Conservation (phyloP, 2,888 invertebrate species). For the Caenorhabditis sp. region DNA sequence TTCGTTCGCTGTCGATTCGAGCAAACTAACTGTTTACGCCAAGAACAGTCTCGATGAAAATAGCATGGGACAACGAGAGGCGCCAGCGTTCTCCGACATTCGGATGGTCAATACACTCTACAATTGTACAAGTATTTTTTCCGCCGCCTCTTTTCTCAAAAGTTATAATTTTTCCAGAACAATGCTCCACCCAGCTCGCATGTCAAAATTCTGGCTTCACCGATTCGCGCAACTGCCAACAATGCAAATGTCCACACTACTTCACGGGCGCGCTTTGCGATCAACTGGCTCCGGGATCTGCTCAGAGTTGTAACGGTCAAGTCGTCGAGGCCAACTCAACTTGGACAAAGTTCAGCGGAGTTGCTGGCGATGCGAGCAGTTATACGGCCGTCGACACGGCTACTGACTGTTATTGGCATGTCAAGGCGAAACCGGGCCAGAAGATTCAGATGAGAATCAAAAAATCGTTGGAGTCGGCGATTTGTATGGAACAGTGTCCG, state of each 20-base stretch:
- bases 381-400: slow-evolving; percentile 24
- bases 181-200: slow-evolving; percentile 14
- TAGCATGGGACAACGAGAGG: slow-evolving; percentile 44
- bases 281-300: slow-evolving; percentile 16
- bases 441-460: slow-evolving; percentile 18
- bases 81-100: slow-evolving; percentile 48
- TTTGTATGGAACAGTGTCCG: slow-evolving; percentile 38
- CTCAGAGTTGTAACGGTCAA: slow-evolving; percentile 29
- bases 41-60: slow-evolving; percentile 35
- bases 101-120: slow-evolving; percentile 40
- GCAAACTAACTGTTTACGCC: slow-evolving; percentile 35
- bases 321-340: slow-evolving; percentile 20
- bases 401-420: slow-evolving; percentile 39
- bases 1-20: slow-evolving; percentile 38
- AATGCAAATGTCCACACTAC: slow-evolving; percentile 40
- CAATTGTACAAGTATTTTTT: slow-evolving; percentile 33
- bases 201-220: slow-evolving; percentile 36
- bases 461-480: slow-evolving; percentile 13
- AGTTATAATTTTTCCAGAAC: slow-evolving; percentile 6
- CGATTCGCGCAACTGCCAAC: slow-evolving; percentile 27
- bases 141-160: not conserved
- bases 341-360: slow-evolving; percentile 35
- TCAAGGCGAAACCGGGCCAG: slow-evolving; percentile 26
- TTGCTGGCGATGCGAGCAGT: slow-evolving; percentile 35
- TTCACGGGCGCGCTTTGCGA: slow-evolving; percentile 27